A percentile compares a stretch with the other conserved stretches of the same genome.
These are phyloP conservation scores for Catocala sponsa DNA, from an alignment of 2,888 invertebrate genomes.

Conservation along the genomic window DNA sequence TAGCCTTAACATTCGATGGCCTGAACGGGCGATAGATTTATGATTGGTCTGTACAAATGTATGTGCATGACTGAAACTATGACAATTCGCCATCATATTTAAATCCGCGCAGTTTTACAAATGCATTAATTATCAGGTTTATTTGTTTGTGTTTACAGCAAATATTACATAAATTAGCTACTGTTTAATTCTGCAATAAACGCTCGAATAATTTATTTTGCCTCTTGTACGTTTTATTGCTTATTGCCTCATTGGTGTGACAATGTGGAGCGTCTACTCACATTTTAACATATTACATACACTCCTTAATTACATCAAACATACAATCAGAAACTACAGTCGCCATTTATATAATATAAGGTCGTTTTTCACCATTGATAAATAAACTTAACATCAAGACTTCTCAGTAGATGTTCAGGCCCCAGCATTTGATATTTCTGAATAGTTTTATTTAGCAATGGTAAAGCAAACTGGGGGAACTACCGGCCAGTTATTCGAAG, in stretches of 20 bases:
- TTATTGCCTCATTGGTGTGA: conserved; percentile 1
- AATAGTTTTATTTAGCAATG: not conserved
- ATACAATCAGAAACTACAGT: conserved; percentile 10
- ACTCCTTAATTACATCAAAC: conserved; percentile 3
- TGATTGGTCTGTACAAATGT: too few species aligned
- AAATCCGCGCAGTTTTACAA: too few species aligned
- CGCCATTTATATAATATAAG: conserved; percentile 8
- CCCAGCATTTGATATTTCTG: too few species aligned
- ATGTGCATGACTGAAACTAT: too few species aligned
- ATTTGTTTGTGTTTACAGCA: not conserved
- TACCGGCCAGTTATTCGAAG: conserved; percentile 22
- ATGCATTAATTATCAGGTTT: not conserved
- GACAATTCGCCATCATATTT: too few species aligned
- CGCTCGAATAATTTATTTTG: too few species aligned
- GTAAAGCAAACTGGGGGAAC: not conserved
- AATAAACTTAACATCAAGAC: not conserved
- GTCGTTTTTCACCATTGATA: not conserved
- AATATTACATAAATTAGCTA: conserved; percentile 20
- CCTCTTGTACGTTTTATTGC: too few species aligned
- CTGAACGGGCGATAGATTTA: too few species aligned
- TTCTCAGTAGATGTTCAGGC: too few species aligned
- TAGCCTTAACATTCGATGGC: too few species aligned
- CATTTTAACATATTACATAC: conserved; percentile 1
- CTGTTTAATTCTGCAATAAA: not conserved
- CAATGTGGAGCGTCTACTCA: not conserved